A percentile compares a stretch with the other conserved stretches of the same genome.
Conservation (phyloP, 2,113 vertebrate genomes). For the Cygnus atratus region DNA sequence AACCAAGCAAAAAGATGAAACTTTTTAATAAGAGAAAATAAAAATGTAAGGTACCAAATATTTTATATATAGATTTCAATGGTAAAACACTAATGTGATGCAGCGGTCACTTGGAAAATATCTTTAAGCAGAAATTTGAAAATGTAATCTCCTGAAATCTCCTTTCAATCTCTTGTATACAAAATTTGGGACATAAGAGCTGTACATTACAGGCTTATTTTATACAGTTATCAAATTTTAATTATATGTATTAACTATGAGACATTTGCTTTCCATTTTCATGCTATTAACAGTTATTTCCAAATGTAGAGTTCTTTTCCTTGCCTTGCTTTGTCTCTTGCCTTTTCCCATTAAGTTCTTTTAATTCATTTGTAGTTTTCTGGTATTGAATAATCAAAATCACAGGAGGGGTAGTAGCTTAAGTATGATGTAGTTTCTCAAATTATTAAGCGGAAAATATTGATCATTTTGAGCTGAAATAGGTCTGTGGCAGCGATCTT, state of each 20-base stretch:
- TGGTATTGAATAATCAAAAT: neutral
- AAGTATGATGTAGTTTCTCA: neutral
- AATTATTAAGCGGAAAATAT: neutral
- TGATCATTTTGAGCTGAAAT: neutral
- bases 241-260: neutral
- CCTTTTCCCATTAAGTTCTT: neutral
- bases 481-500: neutral
- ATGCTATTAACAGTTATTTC: neutral
- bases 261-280: neutral
- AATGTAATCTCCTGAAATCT: neutral
- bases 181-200: neutral
- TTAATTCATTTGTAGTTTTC: neutral
- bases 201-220: neutral
- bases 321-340: neutral
- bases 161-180: neutral
- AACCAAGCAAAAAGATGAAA: neutral
- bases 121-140: neutral
- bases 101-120: neutral
- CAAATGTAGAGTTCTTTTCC: neutral
- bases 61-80: neutral
- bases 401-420: fast-evolving
- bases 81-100: neutral
- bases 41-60: neutral
- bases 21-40: neutral
- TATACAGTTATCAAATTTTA: neutral